phyloP scores from a whole-genome alignment of 2,797 vertebrate species.

The Molossus molossus region DNA sequence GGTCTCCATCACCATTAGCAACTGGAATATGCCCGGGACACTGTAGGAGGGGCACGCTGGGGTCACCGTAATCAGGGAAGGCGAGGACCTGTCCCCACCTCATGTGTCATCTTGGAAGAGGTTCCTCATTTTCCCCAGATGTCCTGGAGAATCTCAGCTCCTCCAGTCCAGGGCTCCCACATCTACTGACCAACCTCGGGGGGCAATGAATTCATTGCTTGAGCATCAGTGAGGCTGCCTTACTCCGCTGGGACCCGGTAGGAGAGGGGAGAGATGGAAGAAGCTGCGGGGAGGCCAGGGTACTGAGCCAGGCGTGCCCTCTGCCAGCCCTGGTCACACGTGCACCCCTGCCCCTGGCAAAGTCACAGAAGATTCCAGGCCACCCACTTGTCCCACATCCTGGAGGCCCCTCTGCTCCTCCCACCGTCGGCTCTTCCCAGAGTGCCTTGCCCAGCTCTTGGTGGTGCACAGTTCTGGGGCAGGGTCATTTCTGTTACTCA shows the following conservation, averaged over 20 bases:
- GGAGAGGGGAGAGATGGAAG: not conserved
- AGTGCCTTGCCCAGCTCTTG: not conserved
- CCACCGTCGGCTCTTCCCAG: not conserved
- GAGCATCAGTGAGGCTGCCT: rapidly evolving
- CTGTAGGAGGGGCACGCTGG: not conserved
- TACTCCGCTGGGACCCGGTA: rapidly evolving
- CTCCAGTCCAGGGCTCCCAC: rapidly evolving
- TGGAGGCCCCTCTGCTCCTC: not conserved
- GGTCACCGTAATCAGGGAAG: not conserved
- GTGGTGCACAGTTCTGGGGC: no score
- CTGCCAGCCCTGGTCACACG: not conserved
- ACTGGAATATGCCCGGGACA: not conserved
- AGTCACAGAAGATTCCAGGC: not conserved
- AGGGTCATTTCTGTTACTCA: not conserved
- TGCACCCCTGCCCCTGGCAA: not conserved
- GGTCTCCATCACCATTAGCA: no score
- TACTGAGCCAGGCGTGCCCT: rapidly evolving
- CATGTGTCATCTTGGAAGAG: not conserved
- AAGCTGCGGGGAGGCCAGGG: rapidly evolving
- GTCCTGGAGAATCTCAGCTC: not conserved
- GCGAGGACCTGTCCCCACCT: not conserved
- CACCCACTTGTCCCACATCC: not conserved
- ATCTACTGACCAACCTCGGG: not conserved
- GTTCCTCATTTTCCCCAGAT: rapidly evolving
- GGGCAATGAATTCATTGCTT: not conserved